Conservation (phyloP, 2,888 invertebrate species). For the Rambutsinella grinnellia region DNA sequence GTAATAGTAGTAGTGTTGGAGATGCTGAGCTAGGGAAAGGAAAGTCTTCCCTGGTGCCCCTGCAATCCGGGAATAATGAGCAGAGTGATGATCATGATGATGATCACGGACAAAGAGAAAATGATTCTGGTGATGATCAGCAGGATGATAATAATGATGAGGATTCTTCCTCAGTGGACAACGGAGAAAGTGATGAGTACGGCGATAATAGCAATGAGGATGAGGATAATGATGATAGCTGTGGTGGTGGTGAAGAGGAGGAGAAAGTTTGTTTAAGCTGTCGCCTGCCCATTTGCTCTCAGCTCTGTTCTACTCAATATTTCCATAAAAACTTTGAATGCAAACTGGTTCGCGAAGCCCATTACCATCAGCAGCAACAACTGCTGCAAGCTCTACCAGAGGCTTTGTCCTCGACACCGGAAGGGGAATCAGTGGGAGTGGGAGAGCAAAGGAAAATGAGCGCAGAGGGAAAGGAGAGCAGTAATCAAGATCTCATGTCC, state of each 20-base stretch:
- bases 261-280: slow-evolving; percentile 56
- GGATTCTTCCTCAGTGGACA: slow-evolving; percentile 18
- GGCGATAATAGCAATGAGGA: slow-evolving; percentile 32
- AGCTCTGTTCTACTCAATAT: slow-evolving; percentile 56
- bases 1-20: too few species aligned
- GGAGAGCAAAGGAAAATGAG: slow-evolving; percentile 10
- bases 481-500: slow-evolving; percentile 49
- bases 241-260: slow-evolving; percentile 3
- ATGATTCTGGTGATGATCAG: slow-evolving; percentile 12
- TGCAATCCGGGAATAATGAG: slow-evolving; percentile 50
- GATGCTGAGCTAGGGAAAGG: slow-evolving; percentile 16
- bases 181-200: slow-evolving; percentile 18
- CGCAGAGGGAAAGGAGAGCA: slow-evolving; percentile 19
- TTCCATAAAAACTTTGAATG: slow-evolving; percentile 65
- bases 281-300: slow-evolving; percentile 60
- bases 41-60: not conserved
- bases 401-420: slow-evolving; percentile 15
- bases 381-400: slow-evolving; percentile 27
- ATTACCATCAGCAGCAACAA: slow-evolving; percentile 22
- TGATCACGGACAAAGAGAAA: slow-evolving; percentile 23
- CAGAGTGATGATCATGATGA: slow-evolving; percentile 5
- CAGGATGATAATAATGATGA: slow-evolving; percentile 24
- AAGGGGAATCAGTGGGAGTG: slow-evolving; percentile 2
- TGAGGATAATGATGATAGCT: slow-evolving; percentile 27
- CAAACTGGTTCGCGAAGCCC: slow-evolving; percentile 59